Evolutionary conservation across 1,140 invertebrate genomes (phyloP).

Genomic region (Ptiloglossa arizonensis): DNA sequence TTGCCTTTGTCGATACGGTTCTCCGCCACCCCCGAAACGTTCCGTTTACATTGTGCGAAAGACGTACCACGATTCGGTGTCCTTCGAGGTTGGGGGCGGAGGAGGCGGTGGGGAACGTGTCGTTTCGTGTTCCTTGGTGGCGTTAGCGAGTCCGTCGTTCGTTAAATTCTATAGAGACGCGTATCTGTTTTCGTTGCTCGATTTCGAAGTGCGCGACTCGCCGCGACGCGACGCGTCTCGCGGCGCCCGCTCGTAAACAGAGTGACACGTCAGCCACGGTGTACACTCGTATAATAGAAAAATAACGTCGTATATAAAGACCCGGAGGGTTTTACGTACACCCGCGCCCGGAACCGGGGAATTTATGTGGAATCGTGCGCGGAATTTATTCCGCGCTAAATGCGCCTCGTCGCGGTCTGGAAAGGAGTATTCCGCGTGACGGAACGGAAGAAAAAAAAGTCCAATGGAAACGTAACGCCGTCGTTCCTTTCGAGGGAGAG

Average conservation of each 20-base stretch:
- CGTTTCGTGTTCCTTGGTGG: neutral
- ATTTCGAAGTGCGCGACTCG: slow-evolving; percentile 5
- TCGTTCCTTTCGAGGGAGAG: neutral
- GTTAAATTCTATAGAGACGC: slow-evolving; percentile 35
- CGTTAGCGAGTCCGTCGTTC: slow-evolving; percentile 12
- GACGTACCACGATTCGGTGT: slow-evolving; percentile 14
- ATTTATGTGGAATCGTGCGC: slow-evolving; percentile 44
- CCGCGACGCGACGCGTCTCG: neutral
- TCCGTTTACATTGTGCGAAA: neutral
- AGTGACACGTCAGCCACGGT: slow-evolving; percentile 53
- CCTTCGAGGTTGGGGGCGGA: too few relatives aligned
- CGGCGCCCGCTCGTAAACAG: slow-evolving; percentile 56
- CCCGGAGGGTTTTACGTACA: slow-evolving; percentile 29
- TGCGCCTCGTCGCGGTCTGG: slow-evolving; percentile 2
- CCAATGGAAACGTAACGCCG: neutral
- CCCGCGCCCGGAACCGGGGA: slow-evolving; percentile 21
- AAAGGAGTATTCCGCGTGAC: neutral
- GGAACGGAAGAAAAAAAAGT: neutral
- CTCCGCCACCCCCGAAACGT: neutral
- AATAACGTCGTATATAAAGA: slow-evolving; percentile 56
- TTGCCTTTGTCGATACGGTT: neutral
- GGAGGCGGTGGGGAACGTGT: neutral
- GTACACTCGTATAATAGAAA: slow-evolving; percentile 58
- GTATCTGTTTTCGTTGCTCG: slow-evolving; percentile 50
- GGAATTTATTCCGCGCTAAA: slow-evolving; percentile 40